phyloP scores from a whole-genome alignment of 1,140 invertebrate genomes.

The Drosophila bocki region DNA sequence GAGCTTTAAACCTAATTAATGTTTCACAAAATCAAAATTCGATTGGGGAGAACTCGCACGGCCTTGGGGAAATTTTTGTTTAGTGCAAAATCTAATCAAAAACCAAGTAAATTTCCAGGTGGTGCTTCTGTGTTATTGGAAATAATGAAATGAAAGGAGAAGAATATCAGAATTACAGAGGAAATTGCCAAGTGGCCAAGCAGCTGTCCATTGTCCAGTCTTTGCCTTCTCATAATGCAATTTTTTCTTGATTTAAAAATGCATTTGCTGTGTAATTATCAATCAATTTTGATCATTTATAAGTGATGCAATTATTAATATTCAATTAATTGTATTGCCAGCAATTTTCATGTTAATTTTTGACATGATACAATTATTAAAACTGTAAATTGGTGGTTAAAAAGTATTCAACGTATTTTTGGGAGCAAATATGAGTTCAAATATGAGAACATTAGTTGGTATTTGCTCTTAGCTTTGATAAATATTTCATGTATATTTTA shows the following conservation, averaged over 20 bases:
- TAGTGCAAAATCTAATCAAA: slow-evolving; percentile 34
- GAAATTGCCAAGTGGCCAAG: background rate
- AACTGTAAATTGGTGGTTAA: background rate
- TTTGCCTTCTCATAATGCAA: background rate
- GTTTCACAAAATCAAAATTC: slow-evolving; percentile 32
- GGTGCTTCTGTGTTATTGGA: slow-evolving; percentile 5
- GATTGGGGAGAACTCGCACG: slow-evolving; percentile 3
- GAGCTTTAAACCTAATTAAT: slow-evolving; percentile 49
- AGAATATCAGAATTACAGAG: slow-evolving; percentile 2
- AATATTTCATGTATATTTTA: background rate
- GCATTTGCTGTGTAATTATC: slow-evolving; percentile 9
- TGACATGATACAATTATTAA: background rate
- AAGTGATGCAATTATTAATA: slow-evolving; percentile 13
- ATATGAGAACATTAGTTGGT: background rate
- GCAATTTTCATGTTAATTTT: slow-evolving; percentile 5
- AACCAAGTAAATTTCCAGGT: slow-evolving; percentile 11
- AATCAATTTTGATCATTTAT: slow-evolving; percentile 1
- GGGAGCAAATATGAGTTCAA: background rate
- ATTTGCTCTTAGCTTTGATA: background rate
- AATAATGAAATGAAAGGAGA: background rate
- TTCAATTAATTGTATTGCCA: slow-evolving; percentile 5
- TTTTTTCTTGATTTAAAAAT: background rate
- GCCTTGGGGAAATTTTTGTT: slow-evolving; percentile 25
- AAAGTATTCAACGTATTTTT: background rate
- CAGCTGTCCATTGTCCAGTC: background rate